Percentiles rank a stretch among this genome's conserved stretches.
Evolutionary conservation across 1,140 invertebrate species (phyloP).

Genomic region (Rhagoletis pomonella): DNA sequence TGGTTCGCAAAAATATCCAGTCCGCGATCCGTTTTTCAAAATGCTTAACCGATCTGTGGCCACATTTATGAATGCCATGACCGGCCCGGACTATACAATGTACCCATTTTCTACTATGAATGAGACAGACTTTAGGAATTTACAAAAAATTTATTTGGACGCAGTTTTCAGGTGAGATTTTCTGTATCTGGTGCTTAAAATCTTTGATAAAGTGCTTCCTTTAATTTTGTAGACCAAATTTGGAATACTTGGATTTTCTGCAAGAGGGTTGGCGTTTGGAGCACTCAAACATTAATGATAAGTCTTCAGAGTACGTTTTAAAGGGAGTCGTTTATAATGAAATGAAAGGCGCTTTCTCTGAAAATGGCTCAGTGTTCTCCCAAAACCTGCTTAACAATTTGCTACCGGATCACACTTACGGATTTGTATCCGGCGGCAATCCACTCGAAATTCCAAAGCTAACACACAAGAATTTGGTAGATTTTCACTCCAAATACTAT

Average conservation of each 20-base stretch:
- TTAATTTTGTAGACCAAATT: slow-evolving; percentile 78
- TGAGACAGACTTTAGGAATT: slow-evolving; percentile 86
- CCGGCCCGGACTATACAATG: slow-evolving; percentile 94
- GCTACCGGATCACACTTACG: slow-evolving; percentile 91
- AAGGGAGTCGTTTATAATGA: slow-evolving; percentile 98
- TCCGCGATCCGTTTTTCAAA: slow-evolving; percentile 96
- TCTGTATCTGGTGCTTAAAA: not conserved
- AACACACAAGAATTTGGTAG: slow-evolving; percentile 85
- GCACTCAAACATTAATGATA: slow-evolving; percentile 84
- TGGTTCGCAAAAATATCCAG: slow-evolving; percentile 90
- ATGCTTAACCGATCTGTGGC: slow-evolving; percentile 94
- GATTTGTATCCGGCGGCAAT: slow-evolving; percentile 91
- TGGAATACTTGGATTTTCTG: slow-evolving; percentile 88
- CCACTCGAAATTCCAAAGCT: slow-evolving; percentile 90
- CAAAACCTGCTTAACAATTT: slow-evolving; percentile 85
- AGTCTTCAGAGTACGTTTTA: slow-evolving; percentile 84
- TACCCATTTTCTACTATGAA: slow-evolving; percentile 97
- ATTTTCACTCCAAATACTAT: slow-evolving; percentile 92
- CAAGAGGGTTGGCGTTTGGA: slow-evolving; percentile 98
- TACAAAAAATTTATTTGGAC: slow-evolving; percentile 92
- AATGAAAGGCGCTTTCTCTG: slow-evolving; percentile 97
- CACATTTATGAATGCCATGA: slow-evolving; percentile 98
- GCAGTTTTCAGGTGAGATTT: slow-evolving; percentile 81
- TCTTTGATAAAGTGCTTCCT: not conserved
- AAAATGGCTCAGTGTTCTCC: slow-evolving; percentile 87